Conservation (phyloP, 2,113 vertebrate genomes). For the Recurvirostra avosetta region DNA sequence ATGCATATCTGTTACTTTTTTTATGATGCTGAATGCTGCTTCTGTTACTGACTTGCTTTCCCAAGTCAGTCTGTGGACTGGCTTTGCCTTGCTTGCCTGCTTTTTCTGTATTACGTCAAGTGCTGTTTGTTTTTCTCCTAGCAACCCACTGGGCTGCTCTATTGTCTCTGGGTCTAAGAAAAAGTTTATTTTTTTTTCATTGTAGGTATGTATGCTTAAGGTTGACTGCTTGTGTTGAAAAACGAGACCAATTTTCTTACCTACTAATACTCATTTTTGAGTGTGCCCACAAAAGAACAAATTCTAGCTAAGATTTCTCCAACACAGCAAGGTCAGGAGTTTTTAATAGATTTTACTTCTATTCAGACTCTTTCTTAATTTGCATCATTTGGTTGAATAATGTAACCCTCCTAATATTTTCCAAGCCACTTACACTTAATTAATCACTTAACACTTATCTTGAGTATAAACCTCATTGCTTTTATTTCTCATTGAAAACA, state of each 20-base stretch:
- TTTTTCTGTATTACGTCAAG: neutral
- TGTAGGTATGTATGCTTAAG: neutral
- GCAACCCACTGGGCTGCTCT: neutral
- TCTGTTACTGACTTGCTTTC: neutral
- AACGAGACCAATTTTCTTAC: neutral
- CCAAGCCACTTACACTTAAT: conserved; percentile 26
- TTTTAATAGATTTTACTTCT: neutral
- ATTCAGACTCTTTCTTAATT: neutral
- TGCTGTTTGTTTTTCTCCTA: neutral
- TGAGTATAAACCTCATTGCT: conserved; percentile 48
- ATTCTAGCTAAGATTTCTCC: neutral
- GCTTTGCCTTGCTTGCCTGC: neutral
- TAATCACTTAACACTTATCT: conserved; percentile 49
- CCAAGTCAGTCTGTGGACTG: neutral
- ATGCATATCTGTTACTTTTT: neutral
- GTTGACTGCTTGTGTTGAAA: neutral
- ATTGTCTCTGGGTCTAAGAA: neutral
- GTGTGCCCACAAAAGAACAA: neutral
- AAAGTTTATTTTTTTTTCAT: neutral
- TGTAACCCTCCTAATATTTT: conserved; percentile 27
- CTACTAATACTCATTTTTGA: neutral
- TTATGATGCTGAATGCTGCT: neutral
- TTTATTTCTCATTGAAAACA: conserved; percentile 62
- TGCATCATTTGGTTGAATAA: conserved; percentile 29
- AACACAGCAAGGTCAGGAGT: neutral